Evolutionary conservation across 2,113 vertebrate genomes (phyloP).

Genomic region (Laticauda laticaudata): DNA sequence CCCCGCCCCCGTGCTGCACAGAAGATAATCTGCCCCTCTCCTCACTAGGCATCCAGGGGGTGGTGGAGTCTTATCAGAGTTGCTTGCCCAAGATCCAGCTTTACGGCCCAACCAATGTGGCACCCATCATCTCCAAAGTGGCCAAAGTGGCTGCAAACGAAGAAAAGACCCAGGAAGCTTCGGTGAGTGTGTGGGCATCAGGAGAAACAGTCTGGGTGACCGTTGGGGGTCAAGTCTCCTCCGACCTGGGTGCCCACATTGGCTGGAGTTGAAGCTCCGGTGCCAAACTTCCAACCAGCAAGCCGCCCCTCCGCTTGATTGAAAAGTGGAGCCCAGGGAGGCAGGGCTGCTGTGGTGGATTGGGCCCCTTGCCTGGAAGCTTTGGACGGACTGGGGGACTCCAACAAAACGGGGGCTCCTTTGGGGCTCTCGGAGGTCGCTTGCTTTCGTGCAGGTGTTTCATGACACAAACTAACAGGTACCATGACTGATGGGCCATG

Average conservation of each 20-base stretch:
- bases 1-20: too few species aligned
- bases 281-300: not conserved
- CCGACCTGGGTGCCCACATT: not conserved
- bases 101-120: constrained; percentile 93
- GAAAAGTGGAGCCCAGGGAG: not conserved
- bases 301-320: not conserved
- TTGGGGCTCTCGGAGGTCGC: not conserved
- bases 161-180: constrained; percentile 85
- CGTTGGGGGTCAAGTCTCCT: accelerated
- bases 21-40: not conserved
- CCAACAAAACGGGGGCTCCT: not conserved
- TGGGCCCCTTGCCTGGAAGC: not conserved
- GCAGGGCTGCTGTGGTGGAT: not conserved
- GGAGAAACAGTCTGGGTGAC: not conserved
- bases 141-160: constrained; percentile 81
- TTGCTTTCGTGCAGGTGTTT: not conserved
- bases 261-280: too few species aligned
- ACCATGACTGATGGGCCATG: not conserved
- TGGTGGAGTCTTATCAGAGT: constrained; percentile 94
- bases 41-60: constrained; percentile 84
- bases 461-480: not conserved
- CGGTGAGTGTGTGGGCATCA: constrained; percentile 68
- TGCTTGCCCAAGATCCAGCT: constrained; percentile 95
- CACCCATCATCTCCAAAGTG: constrained; percentile 92
- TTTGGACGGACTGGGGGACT: not conserved